Evolutionary conservation across 2,888 invertebrate species (phyloP).

Genomic region (Augochlorella aurata): DNA sequence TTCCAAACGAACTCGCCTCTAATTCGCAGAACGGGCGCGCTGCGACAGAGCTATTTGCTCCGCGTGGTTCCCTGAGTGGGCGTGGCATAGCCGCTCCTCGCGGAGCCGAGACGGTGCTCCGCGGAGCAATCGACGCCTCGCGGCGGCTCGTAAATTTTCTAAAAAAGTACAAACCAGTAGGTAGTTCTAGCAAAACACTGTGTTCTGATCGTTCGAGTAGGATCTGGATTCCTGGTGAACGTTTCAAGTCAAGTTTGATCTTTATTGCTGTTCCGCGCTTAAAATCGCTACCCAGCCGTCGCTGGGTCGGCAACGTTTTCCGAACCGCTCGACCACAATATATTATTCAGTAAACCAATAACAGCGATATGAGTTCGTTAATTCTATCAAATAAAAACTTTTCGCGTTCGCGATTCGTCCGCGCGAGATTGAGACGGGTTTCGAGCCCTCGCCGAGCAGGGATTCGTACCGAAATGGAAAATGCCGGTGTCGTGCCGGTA

Average conservation of each 20-base stretch:
- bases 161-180: constrained; percentile 8
- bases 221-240: constrained; percentile 39
- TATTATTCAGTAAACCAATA: constrained; percentile 42
- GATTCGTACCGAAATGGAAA: too few species aligned
- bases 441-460: not conserved
- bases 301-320: not conserved
- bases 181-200: constrained; percentile 5
- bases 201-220: constrained; percentile 44
- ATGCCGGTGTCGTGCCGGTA: constrained; percentile 4
- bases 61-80: constrained; percentile 2
- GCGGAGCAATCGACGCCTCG: not conserved
- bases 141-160: constrained; percentile 4
- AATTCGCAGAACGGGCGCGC: not conserved
- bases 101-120: constrained; percentile 1
- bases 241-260: constrained; percentile 18
- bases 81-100: not conserved
- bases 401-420: not conserved
- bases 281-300: constrained; percentile 10
- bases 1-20: not conserved
- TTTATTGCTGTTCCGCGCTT: constrained; percentile 44
- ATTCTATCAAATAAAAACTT: constrained; percentile 31
- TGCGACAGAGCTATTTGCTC: not conserved
- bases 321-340: constrained; percentile 14
- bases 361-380: constrained; percentile 39
- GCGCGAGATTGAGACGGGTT: not conserved